A percentile compares a stretch with the other conserved stretches of the same genome.
Evolutionary conservation across 1,140 invertebrate species (phyloP).

Genomic region (Caenorhabditis briggsae): DNA sequence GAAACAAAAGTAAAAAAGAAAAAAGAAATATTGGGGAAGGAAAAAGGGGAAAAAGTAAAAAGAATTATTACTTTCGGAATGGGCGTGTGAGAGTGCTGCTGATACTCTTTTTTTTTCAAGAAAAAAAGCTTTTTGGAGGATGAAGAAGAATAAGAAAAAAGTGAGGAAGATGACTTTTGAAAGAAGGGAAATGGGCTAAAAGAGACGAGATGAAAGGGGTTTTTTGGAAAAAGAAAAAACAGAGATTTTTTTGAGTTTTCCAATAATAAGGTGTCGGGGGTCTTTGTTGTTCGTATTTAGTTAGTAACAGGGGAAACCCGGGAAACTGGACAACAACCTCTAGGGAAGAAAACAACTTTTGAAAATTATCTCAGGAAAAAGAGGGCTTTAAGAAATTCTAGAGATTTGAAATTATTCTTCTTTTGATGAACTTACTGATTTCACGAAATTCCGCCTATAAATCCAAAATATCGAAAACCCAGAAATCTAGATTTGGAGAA

Average conservation of each 20-base stretch:
- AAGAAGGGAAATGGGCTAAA: constrained; percentile 10
- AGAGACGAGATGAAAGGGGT: neutral
- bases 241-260: neutral
- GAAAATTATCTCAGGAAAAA: too few species aligned
- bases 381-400: too few species aligned
- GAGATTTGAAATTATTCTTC: too few species aligned
- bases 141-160: neutral
- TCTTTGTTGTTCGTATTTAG: neutral
- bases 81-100: neutral
- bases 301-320: too few species aligned
- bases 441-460: too few species aligned
- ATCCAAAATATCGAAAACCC: too few species aligned
- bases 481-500: too few species aligned
- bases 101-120: neutral
- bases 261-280: neutral
- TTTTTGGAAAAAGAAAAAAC: neutral
- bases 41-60: neutral
- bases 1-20: constrained; percentile 16
- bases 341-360: too few species aligned
- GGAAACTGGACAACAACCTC: too few species aligned
- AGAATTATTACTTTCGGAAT: constrained; percentile 13
- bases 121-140: neutral
- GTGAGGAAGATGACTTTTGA: neutral
- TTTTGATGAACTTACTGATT: too few species aligned
- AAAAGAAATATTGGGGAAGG: neutral